Evolutionary conservation across 2,888 invertebrate species (phyloP), one percentile per base, ranked within the genome.

Genomic region (Conistra vaccinii): DNA sequence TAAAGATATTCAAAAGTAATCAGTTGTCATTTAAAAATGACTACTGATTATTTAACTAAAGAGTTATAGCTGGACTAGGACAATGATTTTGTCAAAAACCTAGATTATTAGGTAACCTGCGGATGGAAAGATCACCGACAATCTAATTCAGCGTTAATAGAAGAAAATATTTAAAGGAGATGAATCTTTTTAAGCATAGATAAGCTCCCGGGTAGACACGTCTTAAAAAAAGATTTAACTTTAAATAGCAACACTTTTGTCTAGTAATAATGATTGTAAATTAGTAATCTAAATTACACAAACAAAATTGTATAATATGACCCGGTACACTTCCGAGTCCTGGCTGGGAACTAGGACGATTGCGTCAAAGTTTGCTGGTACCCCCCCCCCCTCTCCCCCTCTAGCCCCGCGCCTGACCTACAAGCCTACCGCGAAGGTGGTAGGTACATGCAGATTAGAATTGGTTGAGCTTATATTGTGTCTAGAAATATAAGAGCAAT

Each of bases 331-430:
- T 85, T 87, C 85, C 85, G 85, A 77, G 85, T 87, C 87, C 87
- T 87, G 74, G 51, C 69, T 85, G 85, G 55, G 87, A 87, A 87
- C 85, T 85, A 55, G 87, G 71, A 69, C 87, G 48, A 48, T 87
- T 85, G 85, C 85, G 87, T 70, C 62, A 69, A 71, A 58, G 55
- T 67, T 12, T 67, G 66, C 61, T 53, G n/a, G 55, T 51, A 32
- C 20, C 29, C 48, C 66, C 32, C 14, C 55, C 48, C 26, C 48
- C 26, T 1, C 51, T 32, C 45, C 6, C 29, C n/a, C 58, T 42
- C 32, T 53, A 48, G 66, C 51, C 76, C 76, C 82, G 78, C 58
- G 76, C 45, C 82, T 77, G 85, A 77, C 75, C 78, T 73, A 74
- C 78, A 63, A 76, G 73, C 63, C 68, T 70, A 81, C 73, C 69